Base-by-base conservation (phyloP, 2,113 vertebrate genomes). In the Calonectris borealis region DNA sequence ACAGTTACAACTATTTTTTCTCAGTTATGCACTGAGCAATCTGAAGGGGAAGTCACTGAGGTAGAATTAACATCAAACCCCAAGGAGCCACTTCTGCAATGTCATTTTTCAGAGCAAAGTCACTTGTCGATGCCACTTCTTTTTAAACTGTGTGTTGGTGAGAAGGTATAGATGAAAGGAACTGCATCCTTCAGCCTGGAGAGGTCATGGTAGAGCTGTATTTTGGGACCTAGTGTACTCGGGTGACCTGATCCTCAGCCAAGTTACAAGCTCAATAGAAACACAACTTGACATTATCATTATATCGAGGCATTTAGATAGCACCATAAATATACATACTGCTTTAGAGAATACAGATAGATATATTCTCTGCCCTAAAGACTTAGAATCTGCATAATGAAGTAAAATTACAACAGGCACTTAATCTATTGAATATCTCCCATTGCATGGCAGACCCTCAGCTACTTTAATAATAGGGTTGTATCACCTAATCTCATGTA, bases 171-270 rank as follows among this genome's bases (percentile, higher is more conserved):
- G 65, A 48, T 40, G 61, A 83, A 79, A 95, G 36, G 71, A 94
- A 32, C 83, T 95, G 52, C 91, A 87, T 79, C 49, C 89, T 92
- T 84, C 80, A 86, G 77, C 94, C 93, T 97, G 86, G 94, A 95
- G 91, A 87, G 91, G 95, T 95, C 91, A 94, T 94, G 89, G 40
- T 77, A 85, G 96, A 96, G 83, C 83, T 95, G 70, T 21, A 52
- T 94, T 92, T 91, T 96, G 86, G 81, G 70, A 70, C 91, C 27
- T 52, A n/a, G 19, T 54, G 27, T 42, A 21, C 29, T 71, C 2
- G 0, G 13, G 12, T 88, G 77, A 61, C 49, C 54, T 79, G 20
- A 84, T 70, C 70, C 71, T 94, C 62, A 80, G 36, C 58, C 54
- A 87, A 42, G 21, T 57, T 71, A 54, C 52, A 87, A 89, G 29